Conservation (phyloP, 2,888 invertebrate genomes). For the Caenorhabditis plicata region DNA sequence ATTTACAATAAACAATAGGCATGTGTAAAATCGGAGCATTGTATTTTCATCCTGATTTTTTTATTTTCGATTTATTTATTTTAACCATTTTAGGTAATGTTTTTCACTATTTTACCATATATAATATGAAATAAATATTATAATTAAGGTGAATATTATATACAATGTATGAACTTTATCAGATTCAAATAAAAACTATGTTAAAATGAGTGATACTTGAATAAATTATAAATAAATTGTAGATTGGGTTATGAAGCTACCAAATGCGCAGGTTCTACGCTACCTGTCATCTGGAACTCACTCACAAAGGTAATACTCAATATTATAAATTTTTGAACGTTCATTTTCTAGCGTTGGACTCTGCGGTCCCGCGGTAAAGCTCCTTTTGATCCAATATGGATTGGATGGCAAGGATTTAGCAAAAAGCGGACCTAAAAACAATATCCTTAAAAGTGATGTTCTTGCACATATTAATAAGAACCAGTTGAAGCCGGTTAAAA, state of each 20-base stretch:
- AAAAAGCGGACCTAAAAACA: conserved; percentile 72
- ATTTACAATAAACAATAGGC: too few relatives aligned
- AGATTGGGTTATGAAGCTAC: conserved; percentile 18
- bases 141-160: too few relatives aligned
- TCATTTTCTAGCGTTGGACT: conserved; percentile 76
- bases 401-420: conserved; percentile 67
- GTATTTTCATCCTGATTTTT: too few relatives aligned
- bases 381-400: conserved; percentile 72
- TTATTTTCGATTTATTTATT: too few relatives aligned
- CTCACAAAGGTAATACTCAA: conserved; percentile 4
- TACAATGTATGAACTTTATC: too few relatives aligned
- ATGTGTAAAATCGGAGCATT: too few relatives aligned
- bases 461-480: conserved; percentile 41
- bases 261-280: conserved; percentile 10
- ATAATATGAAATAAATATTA: too few relatives aligned
- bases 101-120: too few relatives aligned
- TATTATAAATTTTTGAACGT: background rate
- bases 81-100: too few relatives aligned
- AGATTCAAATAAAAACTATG: too few relatives aligned
- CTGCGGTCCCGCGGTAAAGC: conserved; percentile 74
- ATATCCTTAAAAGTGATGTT: conserved; percentile 71
- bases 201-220: too few relatives aligned
- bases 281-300: conserved; percentile 15
- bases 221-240: too few relatives aligned
- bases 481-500: conserved; percentile 42